Percentiles rank a stretch among this genome's conserved stretches.
Evolutionary conservation across 2,888 invertebrate genomes (phyloP).

Genomic region (Tipula vernalis): DNA sequence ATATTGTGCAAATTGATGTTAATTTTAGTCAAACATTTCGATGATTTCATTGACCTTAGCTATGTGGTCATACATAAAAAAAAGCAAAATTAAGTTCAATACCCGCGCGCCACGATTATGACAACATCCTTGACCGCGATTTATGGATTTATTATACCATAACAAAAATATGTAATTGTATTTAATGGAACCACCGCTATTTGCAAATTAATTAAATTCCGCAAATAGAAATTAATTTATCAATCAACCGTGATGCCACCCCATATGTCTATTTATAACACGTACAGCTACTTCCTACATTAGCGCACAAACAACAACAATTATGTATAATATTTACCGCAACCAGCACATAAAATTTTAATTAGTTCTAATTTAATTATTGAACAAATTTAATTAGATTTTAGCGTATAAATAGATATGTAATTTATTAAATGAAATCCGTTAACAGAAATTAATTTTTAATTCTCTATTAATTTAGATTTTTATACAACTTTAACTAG

Average conservation of each 20-base stretch:
- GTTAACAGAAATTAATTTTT: not conserved
- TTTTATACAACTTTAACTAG: not conserved
- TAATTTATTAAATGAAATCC: not conserved
- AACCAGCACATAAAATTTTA: not conserved
- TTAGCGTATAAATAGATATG: not conserved
- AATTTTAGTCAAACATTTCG: not conserved
- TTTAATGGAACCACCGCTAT: too few species aligned
- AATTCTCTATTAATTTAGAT: not conserved
- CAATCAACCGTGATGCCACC: not conserved
- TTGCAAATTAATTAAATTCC: not conserved
- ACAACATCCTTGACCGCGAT: not conserved
- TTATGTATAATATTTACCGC: not conserved
- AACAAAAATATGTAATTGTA: too few species aligned
- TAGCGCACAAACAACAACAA: not conserved
- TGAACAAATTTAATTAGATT: not conserved
- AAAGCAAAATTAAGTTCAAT: not conserved
- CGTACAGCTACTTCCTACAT: not conserved
- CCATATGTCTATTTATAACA: not conserved
- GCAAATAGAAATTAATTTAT: not conserved
- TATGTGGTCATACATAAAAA: not conserved
- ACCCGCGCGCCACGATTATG: not conserved
- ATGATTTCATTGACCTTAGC: not conserved
- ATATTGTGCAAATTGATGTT: not conserved
- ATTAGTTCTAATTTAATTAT: not conserved
- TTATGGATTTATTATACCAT: not conserved